These are phyloP conservation scores for Merops nubicus DNA, from an alignment of 2,113 vertebrate species.

Conservation along the genomic window DNA sequence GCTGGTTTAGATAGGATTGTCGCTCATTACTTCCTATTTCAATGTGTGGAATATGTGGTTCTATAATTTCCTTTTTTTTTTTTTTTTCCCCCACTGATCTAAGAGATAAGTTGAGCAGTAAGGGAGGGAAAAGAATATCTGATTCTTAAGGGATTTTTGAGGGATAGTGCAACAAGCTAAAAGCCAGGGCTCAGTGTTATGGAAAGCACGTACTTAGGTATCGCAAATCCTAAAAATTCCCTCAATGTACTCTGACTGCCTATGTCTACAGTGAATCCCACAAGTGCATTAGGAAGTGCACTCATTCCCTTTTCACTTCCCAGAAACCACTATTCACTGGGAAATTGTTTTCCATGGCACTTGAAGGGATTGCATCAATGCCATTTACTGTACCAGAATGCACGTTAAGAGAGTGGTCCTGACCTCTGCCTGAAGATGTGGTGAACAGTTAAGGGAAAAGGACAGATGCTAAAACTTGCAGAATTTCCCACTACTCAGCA, in stretches of 20 bases:
- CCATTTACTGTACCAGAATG: not conserved
- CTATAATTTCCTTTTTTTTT: not conserved
- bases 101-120: not conserved
- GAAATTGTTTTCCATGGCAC: not conserved
- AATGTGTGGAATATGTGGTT: not conserved
- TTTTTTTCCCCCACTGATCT: not conserved
- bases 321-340: not conserved
- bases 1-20: not conserved
- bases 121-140: not conserved
- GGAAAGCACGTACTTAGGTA: not conserved
- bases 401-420: not conserved
- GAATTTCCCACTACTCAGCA: slow-evolving; percentile 28
- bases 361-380: not conserved
- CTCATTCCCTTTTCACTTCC: not conserved
- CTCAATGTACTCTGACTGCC: not conserved
- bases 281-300: not conserved
- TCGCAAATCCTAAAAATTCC: not conserved
- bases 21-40: not conserved
- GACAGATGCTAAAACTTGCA: not conserved
- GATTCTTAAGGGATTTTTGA: not conserved
- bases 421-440: not conserved
- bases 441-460: not conserved
- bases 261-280: not conserved
- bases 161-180: not conserved
- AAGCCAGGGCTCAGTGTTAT: not conserved